Evolutionary conservation across 2,113 vertebrate genomes (phyloP).

Genomic region (Apistogramma diplotaenia): DNA sequence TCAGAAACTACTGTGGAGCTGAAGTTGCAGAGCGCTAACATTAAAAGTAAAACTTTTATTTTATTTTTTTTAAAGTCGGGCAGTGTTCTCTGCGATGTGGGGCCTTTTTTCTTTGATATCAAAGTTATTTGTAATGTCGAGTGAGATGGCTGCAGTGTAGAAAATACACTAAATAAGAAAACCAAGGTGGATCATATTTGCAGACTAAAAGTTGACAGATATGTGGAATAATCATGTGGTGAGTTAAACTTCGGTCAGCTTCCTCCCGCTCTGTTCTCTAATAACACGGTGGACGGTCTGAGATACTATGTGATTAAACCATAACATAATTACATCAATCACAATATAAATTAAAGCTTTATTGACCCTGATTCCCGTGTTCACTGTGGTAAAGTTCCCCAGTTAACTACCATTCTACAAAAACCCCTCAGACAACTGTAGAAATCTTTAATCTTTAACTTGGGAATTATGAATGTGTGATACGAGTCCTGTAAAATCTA

Average conservation of each 20-base stretch:
- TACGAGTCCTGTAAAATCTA: background rate
- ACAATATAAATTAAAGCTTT: background rate
- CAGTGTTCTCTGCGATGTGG: background rate
- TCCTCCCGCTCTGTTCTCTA: too few relatives aligned
- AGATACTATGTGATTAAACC: background rate
- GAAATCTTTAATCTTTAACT: too few relatives aligned
- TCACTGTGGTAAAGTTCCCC: too few relatives aligned
- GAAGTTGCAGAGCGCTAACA: background rate
- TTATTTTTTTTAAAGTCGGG: background rate
- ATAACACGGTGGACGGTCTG: too few relatives aligned
- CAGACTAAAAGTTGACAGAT: background rate
- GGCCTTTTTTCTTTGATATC: background rate
- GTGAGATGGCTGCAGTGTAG: background rate
- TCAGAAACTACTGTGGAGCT: constrained; percentile 11
- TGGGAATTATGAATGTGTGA: too few relatives aligned
- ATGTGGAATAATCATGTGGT: background rate
- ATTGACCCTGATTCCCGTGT: too few relatives aligned
- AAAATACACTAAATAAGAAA: background rate
- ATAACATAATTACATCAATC: background rate
- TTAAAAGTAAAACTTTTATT: background rate
- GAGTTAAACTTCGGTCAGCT: background rate
- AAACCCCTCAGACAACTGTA: too few relatives aligned
- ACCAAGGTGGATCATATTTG: background rate
- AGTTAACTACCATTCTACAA: background rate
- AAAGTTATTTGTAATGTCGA: too few relatives aligned